Evolutionary conservation across 2,888 invertebrate genomes (phyloP).

Genomic region (Erannis defoliaria): DNA sequence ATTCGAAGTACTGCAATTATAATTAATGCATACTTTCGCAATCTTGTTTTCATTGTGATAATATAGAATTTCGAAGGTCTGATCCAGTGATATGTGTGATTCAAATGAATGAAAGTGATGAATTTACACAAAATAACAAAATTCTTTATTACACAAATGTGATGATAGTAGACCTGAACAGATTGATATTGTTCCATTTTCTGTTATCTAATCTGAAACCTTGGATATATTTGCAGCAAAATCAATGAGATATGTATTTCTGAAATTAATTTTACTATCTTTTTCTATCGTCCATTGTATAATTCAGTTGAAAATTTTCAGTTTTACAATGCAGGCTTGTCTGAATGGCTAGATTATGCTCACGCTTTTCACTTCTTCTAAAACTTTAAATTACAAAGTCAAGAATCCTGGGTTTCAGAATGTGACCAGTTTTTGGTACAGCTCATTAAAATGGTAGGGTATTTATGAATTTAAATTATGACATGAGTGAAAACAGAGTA

Average conservation of each 20-base stretch:
- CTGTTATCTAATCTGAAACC: conserved; percentile 61
- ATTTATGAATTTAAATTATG: no score
- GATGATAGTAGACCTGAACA: conserved; percentile 36
- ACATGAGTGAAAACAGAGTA: no score
- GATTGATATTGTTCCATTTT: conserved; percentile 31
- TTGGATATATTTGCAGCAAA: conserved; percentile 45
- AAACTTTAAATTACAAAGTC: no score
- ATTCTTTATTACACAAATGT: conserved; percentile 15
- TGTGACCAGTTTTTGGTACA: no score
- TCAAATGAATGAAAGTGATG: conserved; percentile 2
- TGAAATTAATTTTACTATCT: conserved; percentile 7
- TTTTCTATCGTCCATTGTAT: not conserved
- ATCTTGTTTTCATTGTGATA: conserved; percentile 7
- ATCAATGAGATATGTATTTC: conserved; percentile 12
- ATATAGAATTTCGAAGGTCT: conserved; percentile 9
- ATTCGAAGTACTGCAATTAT: not conserved
- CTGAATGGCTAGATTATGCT: no score
- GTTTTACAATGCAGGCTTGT: not conserved
- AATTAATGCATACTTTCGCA: not conserved
- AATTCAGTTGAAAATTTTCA: no score
- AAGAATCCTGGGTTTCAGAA: no score
- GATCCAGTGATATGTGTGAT: not conserved
- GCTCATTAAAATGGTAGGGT: no score
- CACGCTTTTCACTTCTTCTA: no score
- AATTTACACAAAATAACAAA: not conserved